phyloP scores from a whole-genome alignment of 2,888 invertebrate species.

The Drosophila testacea region DNA sequence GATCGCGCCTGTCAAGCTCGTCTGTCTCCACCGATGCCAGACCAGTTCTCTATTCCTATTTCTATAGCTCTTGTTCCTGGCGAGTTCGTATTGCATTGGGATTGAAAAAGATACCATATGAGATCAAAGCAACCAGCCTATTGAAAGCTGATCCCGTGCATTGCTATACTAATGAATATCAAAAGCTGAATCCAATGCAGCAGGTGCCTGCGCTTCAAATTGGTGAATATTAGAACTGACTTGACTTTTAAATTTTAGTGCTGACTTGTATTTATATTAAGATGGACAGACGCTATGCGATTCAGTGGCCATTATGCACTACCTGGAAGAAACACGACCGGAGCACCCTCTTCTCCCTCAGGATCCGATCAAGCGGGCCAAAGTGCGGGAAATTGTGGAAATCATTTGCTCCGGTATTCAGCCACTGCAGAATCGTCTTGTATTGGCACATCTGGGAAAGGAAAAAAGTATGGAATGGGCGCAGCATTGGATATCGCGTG shows the following conservation, averaged over 20 bases:
- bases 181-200: constrained; percentile 96
- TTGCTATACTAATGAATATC: constrained; percentile 92
- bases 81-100: constrained; percentile 96
- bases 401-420: constrained; percentile 97
- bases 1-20: constrained; percentile 6
- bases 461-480: constrained; percentile 96
- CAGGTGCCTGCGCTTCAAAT: constrained; percentile 96
- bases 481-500: constrained; percentile 94
- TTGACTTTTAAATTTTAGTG: rapidly evolving
- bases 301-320: constrained; percentile 96
- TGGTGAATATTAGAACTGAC: constrained; percentile 86
- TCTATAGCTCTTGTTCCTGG: constrained; percentile 97
- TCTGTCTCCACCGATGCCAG: constrained; percentile 79
- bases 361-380: constrained; percentile 93
- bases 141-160: constrained; percentile 93
- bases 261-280: constrained; percentile 73
- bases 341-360: constrained; percentile 94
- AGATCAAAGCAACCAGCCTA: constrained; percentile 93
- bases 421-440: constrained; percentile 96
- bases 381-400: constrained; percentile 96
- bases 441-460: constrained; percentile 93
- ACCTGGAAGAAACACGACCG: constrained; percentile 96
- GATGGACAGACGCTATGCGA: constrained; percentile 90
- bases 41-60: constrained; percentile 94
- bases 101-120: constrained; percentile 96